Percentiles rank a stretch among this genome's conserved stretches.
Evolutionary conservation across 2,797 vertebrate genomes (phyloP).

Genomic region (Manis pentadactyla): DNA sequence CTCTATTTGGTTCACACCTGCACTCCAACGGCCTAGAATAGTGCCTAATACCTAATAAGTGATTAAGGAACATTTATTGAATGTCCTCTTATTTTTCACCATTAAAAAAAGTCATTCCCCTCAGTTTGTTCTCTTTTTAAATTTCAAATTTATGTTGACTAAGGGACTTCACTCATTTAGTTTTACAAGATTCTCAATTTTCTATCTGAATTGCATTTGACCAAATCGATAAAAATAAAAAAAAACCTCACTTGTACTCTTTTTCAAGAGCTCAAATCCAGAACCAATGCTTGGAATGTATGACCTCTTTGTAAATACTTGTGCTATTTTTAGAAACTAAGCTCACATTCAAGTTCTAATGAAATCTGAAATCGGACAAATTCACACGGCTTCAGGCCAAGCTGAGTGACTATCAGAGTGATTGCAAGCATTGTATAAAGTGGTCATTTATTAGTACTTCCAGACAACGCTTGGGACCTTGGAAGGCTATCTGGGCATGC

Average conservation of each 20-base stretch:
- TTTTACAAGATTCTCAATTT: neutral
- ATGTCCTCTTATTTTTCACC: neutral
- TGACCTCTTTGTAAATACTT: neutral
- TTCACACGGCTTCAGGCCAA: neutral
- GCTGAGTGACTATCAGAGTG: neutral
- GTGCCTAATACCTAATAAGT: neutral
- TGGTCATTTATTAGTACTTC: neutral
- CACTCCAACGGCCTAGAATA: neutral
- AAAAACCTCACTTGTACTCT: neutral
- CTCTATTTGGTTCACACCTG: neutral
- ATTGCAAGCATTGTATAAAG: neutral
- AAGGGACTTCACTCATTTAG: neutral
- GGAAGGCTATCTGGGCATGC: neutral
- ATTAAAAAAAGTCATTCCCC: neutral
- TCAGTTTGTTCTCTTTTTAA: neutral
- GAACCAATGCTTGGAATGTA: neutral
- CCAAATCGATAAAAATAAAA: neutral
- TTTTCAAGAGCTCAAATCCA: neutral
- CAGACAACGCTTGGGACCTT: neutral
- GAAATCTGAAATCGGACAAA: conserved; percentile 29
- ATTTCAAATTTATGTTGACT: neutral
- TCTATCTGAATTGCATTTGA: conserved; percentile 35
- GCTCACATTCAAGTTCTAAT: conserved; percentile 42
- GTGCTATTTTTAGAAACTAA: conserved; percentile 32
- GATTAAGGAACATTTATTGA: neutral